Conservation (phyloP, 2,888 invertebrate species). For the Agrochola macilenta region DNA sequence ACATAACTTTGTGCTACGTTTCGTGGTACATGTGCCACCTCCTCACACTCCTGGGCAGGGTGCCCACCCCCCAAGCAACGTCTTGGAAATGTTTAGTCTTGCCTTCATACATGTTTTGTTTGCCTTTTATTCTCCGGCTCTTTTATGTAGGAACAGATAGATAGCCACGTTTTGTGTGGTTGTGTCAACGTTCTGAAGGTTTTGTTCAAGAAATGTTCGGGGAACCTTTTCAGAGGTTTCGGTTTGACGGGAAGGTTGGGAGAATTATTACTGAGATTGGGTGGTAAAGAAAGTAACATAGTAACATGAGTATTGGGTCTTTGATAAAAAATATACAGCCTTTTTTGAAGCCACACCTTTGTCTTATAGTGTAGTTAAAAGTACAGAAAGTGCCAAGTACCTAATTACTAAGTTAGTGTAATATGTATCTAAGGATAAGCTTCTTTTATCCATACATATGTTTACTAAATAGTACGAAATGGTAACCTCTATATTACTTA, state of each 20-base stretch:
- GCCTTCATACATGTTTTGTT: conserved; percentile 87
- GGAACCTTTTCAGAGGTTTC: conserved; percentile 45
- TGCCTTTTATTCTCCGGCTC: conserved; percentile 82
- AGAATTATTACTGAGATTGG: conserved; percentile 39
- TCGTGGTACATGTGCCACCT: conserved; percentile 68
- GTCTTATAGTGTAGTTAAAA: background rate
- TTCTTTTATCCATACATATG: background rate
- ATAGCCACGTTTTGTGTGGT: conserved; percentile 64
- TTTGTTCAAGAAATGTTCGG: conserved; percentile 58
- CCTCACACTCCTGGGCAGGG: conserved; percentile 64
- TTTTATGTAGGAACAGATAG: conserved; percentile 80
- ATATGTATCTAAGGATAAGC: too few relatives aligned
- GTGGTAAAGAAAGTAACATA: background rate
- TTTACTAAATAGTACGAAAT: background rate
- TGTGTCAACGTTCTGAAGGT: conserved; percentile 57
- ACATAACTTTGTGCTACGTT: conserved; percentile 57
- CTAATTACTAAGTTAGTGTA: too few relatives aligned
- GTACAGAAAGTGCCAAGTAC: too few relatives aligned
- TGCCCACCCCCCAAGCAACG: conserved; percentile 76
- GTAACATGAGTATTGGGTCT: background rate
- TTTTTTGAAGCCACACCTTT: background rate
- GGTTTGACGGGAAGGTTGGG: conserved; percentile 28
- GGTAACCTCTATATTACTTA: background rate
- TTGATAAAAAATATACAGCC: background rate
- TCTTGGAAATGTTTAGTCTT: conserved; percentile 88